These are phyloP conservation scores for Miichthys miiuy DNA, from an alignment of 2,797 vertebrate genomes.

Conservation along the genomic window DNA sequence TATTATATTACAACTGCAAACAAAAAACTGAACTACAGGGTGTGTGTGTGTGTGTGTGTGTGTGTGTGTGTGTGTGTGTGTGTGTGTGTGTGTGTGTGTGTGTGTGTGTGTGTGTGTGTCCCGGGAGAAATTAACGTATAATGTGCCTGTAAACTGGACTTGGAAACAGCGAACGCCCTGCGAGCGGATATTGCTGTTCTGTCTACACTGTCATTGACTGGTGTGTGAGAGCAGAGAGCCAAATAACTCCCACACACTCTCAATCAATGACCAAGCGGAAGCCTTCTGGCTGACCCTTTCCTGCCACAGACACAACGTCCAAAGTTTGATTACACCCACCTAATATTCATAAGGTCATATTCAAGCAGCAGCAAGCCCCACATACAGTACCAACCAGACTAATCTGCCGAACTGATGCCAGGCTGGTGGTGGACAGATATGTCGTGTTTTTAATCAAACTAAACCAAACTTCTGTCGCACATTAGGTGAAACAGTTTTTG, in stretches of 20 bases:
- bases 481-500: neutral
- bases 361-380: neutral
- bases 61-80: neutral
- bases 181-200: conserved; percentile 24
- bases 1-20: neutral
- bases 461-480: neutral
- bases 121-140: conserved; percentile 12
- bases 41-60: neutral
- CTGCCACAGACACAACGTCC: conserved; percentile 1
- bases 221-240: conserved; percentile 5
- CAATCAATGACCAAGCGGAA: conserved; percentile 24
- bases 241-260: conserved; percentile 44
- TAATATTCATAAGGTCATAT: neutral
- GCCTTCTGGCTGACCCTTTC: conserved; percentile 1
- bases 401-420: too few relatives aligned
- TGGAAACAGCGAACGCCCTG: conserved; percentile 31
- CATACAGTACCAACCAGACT: neutral
- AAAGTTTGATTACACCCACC: conserved; percentile 6
- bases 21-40: neutral
- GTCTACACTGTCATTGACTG: conserved; percentile 11
- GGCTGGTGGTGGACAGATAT: neutral
- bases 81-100: neutral
- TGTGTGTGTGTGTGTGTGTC: conserved; percentile 1
- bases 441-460: neutral
- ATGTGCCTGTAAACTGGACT: conserved; percentile 11